Conservation (phyloP, 2,113 vertebrate genomes). For the Pseudorectes ferrugineus region DNA sequence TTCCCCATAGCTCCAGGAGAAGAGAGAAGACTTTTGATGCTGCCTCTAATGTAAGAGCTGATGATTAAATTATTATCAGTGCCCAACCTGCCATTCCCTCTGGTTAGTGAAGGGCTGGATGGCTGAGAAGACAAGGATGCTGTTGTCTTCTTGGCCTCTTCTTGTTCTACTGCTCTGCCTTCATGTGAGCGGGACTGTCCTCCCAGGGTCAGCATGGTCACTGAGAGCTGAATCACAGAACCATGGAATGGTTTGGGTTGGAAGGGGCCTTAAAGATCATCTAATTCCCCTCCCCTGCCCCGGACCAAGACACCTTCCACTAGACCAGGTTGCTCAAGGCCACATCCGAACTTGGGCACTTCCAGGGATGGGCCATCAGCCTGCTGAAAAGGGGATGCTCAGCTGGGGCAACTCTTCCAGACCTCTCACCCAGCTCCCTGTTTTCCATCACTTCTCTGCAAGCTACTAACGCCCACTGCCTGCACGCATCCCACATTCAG, state of each 20-base stretch:
- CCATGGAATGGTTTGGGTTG: background rate
- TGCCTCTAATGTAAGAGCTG: background rate
- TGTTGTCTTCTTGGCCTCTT: background rate
- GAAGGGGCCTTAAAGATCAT: background rate
- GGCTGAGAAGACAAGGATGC: background rate
- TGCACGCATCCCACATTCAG: accelerated
- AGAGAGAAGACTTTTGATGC: background rate
- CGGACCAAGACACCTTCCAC: background rate
- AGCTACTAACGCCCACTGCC: background rate
- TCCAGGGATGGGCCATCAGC: background rate
- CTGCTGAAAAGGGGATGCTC: background rate
- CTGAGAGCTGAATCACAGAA: background rate
- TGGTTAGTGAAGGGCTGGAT: accelerated
- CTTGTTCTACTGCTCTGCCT: background rate
- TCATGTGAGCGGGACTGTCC: no score
- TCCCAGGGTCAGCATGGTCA: background rate
- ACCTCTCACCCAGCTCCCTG: background rate
- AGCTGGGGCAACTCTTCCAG: background rate
- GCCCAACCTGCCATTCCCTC: background rate
- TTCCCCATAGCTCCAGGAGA: background rate
- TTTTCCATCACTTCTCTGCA: background rate
- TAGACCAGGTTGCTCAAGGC: background rate
- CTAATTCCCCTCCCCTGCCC: background rate
- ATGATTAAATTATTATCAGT: background rate
- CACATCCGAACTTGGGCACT: background rate